Evolutionary conservation across 2,888 invertebrate genomes (phyloP).

Genomic region (Strigamia transsilvanica): DNA sequence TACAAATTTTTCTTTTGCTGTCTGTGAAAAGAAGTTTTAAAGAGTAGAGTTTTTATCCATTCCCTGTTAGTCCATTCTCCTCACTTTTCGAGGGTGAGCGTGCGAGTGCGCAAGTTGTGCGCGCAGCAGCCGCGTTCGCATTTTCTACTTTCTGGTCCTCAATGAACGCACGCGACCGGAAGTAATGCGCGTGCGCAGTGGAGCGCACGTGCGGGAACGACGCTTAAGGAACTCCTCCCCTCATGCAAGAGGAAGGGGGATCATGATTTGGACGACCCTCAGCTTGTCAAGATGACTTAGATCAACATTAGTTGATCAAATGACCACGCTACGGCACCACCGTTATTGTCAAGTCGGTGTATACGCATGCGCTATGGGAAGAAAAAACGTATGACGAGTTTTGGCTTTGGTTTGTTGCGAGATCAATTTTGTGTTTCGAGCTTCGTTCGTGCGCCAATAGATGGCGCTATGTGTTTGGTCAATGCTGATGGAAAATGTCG

Average conservation of each 20-base stretch:
- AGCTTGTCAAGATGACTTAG: conserved; percentile 17
- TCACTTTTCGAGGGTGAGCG: neutral
- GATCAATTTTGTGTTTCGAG: neutral
- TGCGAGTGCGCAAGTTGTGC: conserved; percentile 9
- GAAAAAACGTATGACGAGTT: neutral
- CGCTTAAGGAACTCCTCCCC: conserved; percentile 20
- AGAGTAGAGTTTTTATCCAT: neutral
- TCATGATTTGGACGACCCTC: conserved; percentile 20
- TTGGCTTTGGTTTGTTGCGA: neutral
- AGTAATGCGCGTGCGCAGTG: conserved; percentile 43
- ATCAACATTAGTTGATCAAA: conserved; percentile 20
- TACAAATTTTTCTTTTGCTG: neutral
- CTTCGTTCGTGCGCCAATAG: neutral
- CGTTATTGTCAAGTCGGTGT: neutral
- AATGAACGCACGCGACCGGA: conserved; percentile 51
- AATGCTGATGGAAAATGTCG: too few species aligned
- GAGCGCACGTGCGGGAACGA: conserved; percentile 14
- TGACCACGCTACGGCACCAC: conserved; percentile 7
- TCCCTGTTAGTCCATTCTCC: neutral
- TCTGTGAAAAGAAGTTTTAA: too few species aligned
- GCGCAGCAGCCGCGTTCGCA: conserved; percentile 46
- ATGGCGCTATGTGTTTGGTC: neutral
- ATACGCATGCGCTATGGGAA: neutral
- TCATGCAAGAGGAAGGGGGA: conserved; percentile 11
- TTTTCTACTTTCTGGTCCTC: conserved; percentile 52